A percentile compares a stretch with the other conserved stretches of the same genome.
phyloP scores from a whole-genome alignment of 2,888 invertebrate species.

The Rutpela maculata region DNA sequence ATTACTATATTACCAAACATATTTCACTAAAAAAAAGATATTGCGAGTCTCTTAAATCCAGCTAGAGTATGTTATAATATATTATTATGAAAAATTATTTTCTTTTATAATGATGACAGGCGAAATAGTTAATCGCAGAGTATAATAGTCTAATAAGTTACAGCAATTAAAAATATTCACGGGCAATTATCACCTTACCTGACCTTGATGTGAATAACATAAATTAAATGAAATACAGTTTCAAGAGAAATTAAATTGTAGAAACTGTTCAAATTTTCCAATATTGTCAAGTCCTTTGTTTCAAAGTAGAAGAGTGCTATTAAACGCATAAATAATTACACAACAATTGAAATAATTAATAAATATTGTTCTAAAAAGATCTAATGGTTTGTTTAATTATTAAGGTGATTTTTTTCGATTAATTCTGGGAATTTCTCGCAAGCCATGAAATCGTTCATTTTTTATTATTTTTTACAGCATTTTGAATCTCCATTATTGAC shows the following conservation, averaged over 20 bases:
- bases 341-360: not conserved
- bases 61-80: no score
- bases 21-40: no score
- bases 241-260: not conserved
- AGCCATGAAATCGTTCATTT: no score
- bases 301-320: not conserved
- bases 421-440: not conserved
- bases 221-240: not conserved
- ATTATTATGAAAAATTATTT: no score
- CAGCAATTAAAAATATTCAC: not conserved
- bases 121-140: no score
- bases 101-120: no score
- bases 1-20: no score
- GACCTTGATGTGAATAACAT: not conserved
- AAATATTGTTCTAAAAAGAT: not conserved
- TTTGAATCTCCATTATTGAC: no score
- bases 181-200: not conserved
- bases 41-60: no score
- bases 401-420: not conserved
- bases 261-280: not conserved
- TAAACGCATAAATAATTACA: not conserved
- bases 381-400: not conserved
- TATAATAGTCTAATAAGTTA: not conserved
- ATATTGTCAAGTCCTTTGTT: not conserved
- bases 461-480: no score